These are phyloP conservation scores for Sanderia malayensis DNA, from an alignment of 30 jellyfish, hydroid and myxozoan genomes.

Conservation along the genomic window DNA sequence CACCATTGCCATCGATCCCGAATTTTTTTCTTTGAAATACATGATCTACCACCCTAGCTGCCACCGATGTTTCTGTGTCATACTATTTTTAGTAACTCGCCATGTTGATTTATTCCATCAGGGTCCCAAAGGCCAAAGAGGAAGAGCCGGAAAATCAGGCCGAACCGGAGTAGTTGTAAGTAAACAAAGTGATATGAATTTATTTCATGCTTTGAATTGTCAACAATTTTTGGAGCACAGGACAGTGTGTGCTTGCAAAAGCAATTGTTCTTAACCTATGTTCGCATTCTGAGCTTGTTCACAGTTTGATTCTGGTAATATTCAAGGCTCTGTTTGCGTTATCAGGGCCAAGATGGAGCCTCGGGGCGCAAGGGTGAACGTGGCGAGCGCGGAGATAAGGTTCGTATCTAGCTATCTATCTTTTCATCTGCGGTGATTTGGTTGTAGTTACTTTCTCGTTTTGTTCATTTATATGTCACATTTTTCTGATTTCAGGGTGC, in stretches of 20 bases:
- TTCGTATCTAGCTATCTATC: too few relatives aligned
- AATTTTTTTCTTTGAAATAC: too few relatives aligned
- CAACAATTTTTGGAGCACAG: background rate
- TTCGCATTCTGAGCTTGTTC: background rate
- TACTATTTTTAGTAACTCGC: too few relatives aligned
- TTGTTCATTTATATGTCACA: too few relatives aligned
- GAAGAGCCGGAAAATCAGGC: slow-evolving; percentile 60
- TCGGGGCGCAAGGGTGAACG: slow-evolving; percentile 65
- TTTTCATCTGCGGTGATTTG: too few relatives aligned
- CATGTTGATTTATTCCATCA: too few relatives aligned
- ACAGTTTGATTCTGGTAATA: background rate
- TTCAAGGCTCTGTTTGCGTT: background rate
- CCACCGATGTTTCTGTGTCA: too few relatives aligned
- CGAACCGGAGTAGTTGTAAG: slow-evolving; percentile 45
- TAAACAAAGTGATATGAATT: background rate
- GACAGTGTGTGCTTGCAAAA: too few relatives aligned
- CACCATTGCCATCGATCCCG: too few relatives aligned
- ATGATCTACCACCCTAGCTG: too few relatives aligned
- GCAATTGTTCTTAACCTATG: too few relatives aligned
- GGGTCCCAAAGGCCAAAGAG: slow-evolving; percentile 60
- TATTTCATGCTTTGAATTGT: background rate
- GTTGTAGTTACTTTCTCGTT: too few relatives aligned
- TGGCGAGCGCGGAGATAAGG: slow-evolving; percentile 80
- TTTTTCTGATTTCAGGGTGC: slow-evolving; percentile 39
- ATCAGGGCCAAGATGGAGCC: slow-evolving; percentile 66